A percentile compares a stretch with the other conserved stretches of the same genome.
These are phyloP conservation scores for Agonopterix subpropinquella DNA, from an alignment of 2,888 invertebrate species.

Conservation along the genomic window DNA sequence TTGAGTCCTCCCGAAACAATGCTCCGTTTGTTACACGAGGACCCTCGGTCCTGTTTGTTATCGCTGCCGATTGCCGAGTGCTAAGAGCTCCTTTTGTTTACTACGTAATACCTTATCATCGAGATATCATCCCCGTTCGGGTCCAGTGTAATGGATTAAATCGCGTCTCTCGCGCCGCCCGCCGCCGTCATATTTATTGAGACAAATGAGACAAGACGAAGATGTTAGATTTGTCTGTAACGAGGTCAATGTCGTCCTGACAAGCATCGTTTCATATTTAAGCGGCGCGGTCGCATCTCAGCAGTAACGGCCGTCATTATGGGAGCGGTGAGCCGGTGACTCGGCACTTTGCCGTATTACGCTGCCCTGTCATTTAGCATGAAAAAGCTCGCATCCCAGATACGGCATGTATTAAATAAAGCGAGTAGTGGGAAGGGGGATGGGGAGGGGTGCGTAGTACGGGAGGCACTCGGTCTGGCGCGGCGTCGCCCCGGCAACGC, in stretches of 20 bases:
- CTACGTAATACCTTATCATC: conserved; percentile 3
- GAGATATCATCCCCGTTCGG: neutral
- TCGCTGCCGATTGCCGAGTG: neutral
- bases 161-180: neutral
- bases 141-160: neutral
- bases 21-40: neutral
- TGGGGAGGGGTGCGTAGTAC: conserved; percentile 59
- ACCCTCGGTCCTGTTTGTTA: conserved; percentile 1
- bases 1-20: conserved; percentile 5
- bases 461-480: conserved; percentile 79
- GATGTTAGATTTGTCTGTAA: conserved; percentile 29
- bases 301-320: conserved; percentile 20
- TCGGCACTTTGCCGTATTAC: conserved; percentile 45
- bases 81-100: conserved; percentile 1
- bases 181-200: conserved; percentile 4
- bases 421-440: conserved; percentile 57
- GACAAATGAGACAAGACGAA: conserved; percentile 23
- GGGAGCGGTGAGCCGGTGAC: conserved; percentile 38
- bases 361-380: conserved; percentile 62
- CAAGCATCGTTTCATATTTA: conserved; percentile 9
- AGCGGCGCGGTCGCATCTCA: neutral
- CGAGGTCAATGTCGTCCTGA: conserved; percentile 55
- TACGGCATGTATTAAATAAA: conserved; percentile 69
- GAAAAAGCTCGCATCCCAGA: conserved; percentile 69
- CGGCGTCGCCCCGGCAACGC: conserved; percentile 77